phyloP scores from a whole-genome alignment of 2,888 invertebrate genomes.

The Eupeodes luniger region DNA sequence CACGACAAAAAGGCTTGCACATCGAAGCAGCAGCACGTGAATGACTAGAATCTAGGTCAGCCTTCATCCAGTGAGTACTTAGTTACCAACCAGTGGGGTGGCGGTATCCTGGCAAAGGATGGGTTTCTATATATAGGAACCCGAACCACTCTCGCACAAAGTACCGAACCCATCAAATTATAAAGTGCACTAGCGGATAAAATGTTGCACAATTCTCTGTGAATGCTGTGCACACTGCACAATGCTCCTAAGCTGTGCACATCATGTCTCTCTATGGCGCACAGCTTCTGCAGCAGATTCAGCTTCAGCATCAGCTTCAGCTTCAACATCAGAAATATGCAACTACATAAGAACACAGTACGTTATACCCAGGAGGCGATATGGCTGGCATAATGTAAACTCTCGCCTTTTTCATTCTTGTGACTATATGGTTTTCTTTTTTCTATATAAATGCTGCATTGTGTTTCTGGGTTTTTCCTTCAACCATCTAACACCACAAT shows the following conservation, averaged over 20 bases:
- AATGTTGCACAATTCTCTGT: constrained; percentile 66
- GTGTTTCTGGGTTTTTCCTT: neutral
- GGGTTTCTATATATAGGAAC: neutral
- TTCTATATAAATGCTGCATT: constrained; percentile 1
- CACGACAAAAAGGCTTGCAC: constrained; percentile 27
- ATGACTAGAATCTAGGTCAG: constrained; percentile 63
- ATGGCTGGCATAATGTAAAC: constrained; percentile 50
- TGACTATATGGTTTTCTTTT: constrained; percentile 16
- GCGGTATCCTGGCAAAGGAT: too few relatives aligned
- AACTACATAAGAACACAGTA: neutral
- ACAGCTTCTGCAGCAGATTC: constrained; percentile 21
- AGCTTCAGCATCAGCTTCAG: neutral
- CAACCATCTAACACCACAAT: neutral
- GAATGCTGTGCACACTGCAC: constrained; percentile 9
- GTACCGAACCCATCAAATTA: constrained; percentile 70
- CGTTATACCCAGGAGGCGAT: constrained; percentile 11
- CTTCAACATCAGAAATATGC: neutral
- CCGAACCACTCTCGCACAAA: constrained; percentile 40
- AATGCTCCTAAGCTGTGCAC: constrained; percentile 42
- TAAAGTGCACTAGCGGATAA: constrained; percentile 72
- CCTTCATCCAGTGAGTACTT: neutral
- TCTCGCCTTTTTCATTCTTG: constrained; percentile 25
- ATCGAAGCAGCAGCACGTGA: constrained; percentile 32
- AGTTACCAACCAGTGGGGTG: too few relatives aligned
- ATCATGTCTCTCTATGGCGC: constrained; percentile 54